Conservation (phyloP, 2,888 invertebrate species). For the Craniophora ligustri region DNA sequence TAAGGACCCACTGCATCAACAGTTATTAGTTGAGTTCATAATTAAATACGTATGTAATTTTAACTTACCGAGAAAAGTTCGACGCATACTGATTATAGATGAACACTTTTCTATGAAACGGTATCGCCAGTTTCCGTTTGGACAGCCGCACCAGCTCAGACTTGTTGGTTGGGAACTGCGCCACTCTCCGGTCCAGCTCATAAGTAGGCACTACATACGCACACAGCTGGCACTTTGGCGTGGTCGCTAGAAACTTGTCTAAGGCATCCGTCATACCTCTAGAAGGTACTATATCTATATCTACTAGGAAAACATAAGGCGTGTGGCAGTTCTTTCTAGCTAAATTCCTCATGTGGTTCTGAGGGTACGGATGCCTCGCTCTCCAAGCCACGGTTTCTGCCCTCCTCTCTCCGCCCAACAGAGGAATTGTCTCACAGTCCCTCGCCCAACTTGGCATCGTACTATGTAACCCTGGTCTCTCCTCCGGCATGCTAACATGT, state of each 20-base stretch:
- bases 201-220: constrained; percentile 97
- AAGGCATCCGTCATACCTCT: constrained; percentile 91
- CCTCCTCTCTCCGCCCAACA: constrained; percentile 89
- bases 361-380: constrained; percentile 93
- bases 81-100: constrained; percentile 97
- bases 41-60: neutral
- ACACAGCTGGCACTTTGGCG: constrained; percentile 90
- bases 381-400: constrained; percentile 92
- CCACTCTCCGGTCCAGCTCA: constrained; percentile 93
- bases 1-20: too few relatives aligned
- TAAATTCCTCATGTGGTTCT: constrained; percentile 96
- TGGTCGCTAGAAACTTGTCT: constrained; percentile 90
- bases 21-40: too few relatives aligned
- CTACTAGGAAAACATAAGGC: constrained; percentile 94
- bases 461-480: constrained; percentile 89
- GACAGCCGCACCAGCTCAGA: constrained; percentile 93
- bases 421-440: constrained; percentile 92
- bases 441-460: constrained; percentile 88
- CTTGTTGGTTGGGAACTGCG: constrained; percentile 93
- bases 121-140: constrained; percentile 94
- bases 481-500: constrained; percentile 92
- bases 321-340: constrained; percentile 95
- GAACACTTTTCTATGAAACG: constrained; percentile 97
- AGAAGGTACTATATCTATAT: constrained; percentile 96
- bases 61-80: constrained; percentile 93